A percentile compares a stretch with the other conserved stretches of the same genome.
Conservation (phyloP, 37 sponge, comb jelly and placozoan genomes). For the Halisarca cf. caerulea region DNA sequence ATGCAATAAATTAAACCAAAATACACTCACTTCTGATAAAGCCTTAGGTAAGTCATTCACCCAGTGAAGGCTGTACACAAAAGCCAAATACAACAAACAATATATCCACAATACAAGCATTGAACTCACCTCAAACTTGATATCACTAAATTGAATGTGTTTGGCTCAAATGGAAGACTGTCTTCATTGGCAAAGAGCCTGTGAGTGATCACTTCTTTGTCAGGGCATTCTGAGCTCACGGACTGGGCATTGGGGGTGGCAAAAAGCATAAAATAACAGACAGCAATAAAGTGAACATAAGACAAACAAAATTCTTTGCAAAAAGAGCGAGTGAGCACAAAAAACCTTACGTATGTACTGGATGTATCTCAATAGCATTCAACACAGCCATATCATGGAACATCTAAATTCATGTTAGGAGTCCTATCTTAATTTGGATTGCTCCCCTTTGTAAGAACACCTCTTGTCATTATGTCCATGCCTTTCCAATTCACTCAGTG, state of each 20-base stretch:
- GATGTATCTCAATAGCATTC: too few relatives aligned
- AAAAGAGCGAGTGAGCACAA: too few relatives aligned
- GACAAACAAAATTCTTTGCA: too few relatives aligned
- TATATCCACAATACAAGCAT: not conserved
- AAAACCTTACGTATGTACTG: too few relatives aligned
- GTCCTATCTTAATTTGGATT: too few relatives aligned
- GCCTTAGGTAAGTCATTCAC: conserved; percentile 86
- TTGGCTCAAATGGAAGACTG: conserved; percentile 61
- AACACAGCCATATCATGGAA: too few relatives aligned
- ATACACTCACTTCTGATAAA: conserved; percentile 57
- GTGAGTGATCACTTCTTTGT: conserved; percentile 40
- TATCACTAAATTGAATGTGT: conserved; percentile 73
- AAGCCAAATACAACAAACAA: not conserved
- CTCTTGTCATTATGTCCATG: too few relatives aligned
- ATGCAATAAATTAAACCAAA: too few relatives aligned
- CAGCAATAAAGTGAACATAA: too few relatives aligned
- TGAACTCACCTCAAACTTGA: conserved; percentile 55
- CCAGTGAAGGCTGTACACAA: conserved; percentile 81
- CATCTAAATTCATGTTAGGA: too few relatives aligned
- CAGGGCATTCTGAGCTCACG: not conserved
- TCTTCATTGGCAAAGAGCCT: conserved; percentile 70
- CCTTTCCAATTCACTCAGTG: too few relatives aligned
- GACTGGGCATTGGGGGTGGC: not conserved
- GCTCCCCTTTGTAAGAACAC: too few relatives aligned
- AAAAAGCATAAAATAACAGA: not conserved